Percentiles rank a stretch among this genome's conserved stretches.
Evolutionary conservation across 2,797 vertebrate species (phyloP).

Genomic region (Sebastes melanostomus): DNA sequence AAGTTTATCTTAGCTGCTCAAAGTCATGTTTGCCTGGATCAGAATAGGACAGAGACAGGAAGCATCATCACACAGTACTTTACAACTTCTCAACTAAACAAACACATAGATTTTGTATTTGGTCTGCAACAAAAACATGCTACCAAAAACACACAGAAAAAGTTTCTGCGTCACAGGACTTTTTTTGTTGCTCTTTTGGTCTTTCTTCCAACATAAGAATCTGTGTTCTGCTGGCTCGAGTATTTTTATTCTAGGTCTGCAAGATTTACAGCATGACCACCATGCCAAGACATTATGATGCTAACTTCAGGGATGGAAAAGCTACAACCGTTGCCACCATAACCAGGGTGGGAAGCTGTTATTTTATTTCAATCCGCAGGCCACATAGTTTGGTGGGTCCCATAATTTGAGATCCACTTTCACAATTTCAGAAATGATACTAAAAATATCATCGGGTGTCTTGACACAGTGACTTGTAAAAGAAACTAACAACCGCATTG

Average conservation of each 20-base stretch:
- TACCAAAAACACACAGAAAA: background rate
- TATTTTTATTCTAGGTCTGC: constrained; percentile 7
- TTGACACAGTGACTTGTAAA: background rate
- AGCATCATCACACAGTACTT: background rate
- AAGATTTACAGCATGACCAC: constrained; percentile 22
- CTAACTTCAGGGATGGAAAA: constrained; percentile 32
- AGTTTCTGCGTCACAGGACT: background rate
- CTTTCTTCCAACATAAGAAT: background rate
- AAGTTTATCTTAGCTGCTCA: background rate
- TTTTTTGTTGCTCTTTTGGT: background rate
- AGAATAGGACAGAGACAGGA: background rate
- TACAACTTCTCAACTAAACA: background rate
- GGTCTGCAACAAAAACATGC: background rate
- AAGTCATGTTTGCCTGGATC: background rate
- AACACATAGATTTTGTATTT: background rate
- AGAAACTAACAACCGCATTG: background rate
- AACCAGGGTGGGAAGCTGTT: constrained; percentile 13
- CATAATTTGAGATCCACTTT: constrained; percentile 20
- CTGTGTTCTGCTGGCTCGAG: background rate
- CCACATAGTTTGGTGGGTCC: constrained; percentile 21
- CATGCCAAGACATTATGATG: constrained; percentile 18
- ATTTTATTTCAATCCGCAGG: constrained; percentile 17
- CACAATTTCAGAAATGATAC: constrained; percentile 3
- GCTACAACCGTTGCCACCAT: constrained; percentile 14
- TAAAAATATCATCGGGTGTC: constrained; percentile 17